A percentile compares a stretch with the other conserved stretches of the same genome.
These are phyloP conservation scores for Dorcus parallelipipedus DNA, from an alignment of 2,888 invertebrate species.

Conservation along the genomic window DNA sequence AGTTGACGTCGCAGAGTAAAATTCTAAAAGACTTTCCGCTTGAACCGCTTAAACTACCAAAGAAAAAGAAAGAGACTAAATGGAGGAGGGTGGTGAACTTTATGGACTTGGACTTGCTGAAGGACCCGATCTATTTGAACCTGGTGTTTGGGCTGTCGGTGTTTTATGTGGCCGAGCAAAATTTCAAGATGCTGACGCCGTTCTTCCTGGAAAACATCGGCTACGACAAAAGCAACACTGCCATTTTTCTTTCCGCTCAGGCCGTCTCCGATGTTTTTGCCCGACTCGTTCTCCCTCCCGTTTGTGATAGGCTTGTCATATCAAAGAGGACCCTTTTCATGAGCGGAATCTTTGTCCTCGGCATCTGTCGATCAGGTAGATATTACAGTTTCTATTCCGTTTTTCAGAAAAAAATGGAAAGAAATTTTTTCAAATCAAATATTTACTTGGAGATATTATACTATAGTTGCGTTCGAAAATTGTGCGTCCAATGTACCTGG, in stretches of 20 bases:
- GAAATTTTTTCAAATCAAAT: background rate
- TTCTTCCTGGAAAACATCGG: constrained; percentile 64
- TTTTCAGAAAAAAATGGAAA: constrained; percentile 9
- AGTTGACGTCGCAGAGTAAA: constrained; percentile 38
- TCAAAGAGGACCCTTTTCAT: constrained; percentile 71
- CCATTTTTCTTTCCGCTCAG: constrained; percentile 71
- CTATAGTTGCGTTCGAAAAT: no score
- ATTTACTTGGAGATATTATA: no score
- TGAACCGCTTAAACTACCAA: constrained; percentile 31
- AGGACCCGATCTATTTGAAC: constrained; percentile 70
- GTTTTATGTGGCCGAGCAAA: constrained; percentile 72
- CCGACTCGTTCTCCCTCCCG: constrained; percentile 67
- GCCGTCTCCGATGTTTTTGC: constrained; percentile 73
- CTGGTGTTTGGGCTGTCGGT: constrained; percentile 68
- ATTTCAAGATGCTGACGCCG: constrained; percentile 70
- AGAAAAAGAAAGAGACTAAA: constrained; percentile 34
- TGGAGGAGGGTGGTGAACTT: constrained; percentile 55
- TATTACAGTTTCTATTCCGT: constrained; percentile 25
- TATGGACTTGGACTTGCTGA: constrained; percentile 69
- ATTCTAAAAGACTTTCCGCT: constrained; percentile 33
- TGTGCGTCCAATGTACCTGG: no score
- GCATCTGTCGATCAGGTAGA: constrained; percentile 70
- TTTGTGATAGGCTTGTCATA: constrained; percentile 64
- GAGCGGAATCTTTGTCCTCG: constrained; percentile 67
- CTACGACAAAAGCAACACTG: constrained; percentile 64